Evolutionary conservation across 2,797 vertebrate species (phyloP), one percentile per base, ranked within the genome.

Genomic region (Chromis chromis): DNA sequence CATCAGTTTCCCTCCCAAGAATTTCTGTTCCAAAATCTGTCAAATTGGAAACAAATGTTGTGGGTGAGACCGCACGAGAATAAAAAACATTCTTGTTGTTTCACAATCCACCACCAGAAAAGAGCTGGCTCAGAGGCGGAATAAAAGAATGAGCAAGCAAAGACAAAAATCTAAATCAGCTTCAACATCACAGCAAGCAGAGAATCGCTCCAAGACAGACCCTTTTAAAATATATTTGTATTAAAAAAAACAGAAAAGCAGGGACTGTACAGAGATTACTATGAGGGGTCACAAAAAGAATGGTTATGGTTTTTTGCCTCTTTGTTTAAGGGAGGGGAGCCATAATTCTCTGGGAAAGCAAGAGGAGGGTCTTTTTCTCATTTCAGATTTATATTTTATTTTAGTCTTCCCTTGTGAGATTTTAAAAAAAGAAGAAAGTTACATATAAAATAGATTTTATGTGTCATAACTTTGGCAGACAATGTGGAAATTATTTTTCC

Each of bases 21-120:
- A 86, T 91, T 81, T 81, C 74, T 86, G 42, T 83, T 91, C 84
- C 83, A 89, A 88, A 91, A 90, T 93, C 87, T 86, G 85, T 92
- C 77, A 89, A 92, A 94, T 91, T 90, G 88, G 85, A 94, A 95
- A 92, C 92, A 94, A 94, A 94, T 90, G 87, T 90, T 90, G 88
- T 53, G 91, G 92, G 62, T 72, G 75, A 91, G 84, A 92, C 91
- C 86, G 73, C 92, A 90, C 77, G 68, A 67, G 85, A 82, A 91
- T 88, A 88, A 87, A 91, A 94, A 92, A 89, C 91, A 92, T 94
- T 93, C 89, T 88, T 91, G 82, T 87, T 90, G 88, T 94, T 94
- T 90, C 91, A 84, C 91, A 94, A 92, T 90, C 86, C 81, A 84
- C 89, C 89, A 86, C 82, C 88, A 92, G 77, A 90, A 88, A 90